Percentiles rank a stretch among this genome's conserved stretches.
Conservation (phyloP, 2,888 invertebrate genomes). For the Pediacus dermestoides region DNA sequence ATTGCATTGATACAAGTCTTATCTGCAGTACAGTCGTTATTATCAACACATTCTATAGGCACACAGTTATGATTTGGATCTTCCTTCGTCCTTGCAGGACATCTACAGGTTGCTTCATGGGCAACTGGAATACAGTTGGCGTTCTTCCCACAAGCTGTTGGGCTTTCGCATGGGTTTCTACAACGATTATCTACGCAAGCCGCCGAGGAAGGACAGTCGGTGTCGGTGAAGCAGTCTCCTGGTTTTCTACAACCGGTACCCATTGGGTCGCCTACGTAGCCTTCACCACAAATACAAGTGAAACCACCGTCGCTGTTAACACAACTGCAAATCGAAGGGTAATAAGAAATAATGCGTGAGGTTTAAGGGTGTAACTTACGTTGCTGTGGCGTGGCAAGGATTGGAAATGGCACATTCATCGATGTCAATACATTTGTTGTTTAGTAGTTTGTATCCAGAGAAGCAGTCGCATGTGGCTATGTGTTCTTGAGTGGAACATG, state of each 20-base stretch:
- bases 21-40: constrained; percentile 67
- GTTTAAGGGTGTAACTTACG: constrained; percentile 38
- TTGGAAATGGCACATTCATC: constrained; percentile 70
- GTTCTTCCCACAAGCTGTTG: constrained; percentile 67
- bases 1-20: constrained; percentile 75
- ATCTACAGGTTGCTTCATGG: constrained; percentile 71
- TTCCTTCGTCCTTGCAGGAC: constrained; percentile 70
- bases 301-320: constrained; percentile 76
- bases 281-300: constrained; percentile 72
- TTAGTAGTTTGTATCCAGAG: constrained; percentile 65
- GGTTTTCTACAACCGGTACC: constrained; percentile 74
- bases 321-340: no score
- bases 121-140: constrained; percentile 69
- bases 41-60: constrained; percentile 73
- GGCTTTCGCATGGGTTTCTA: constrained; percentile 69
- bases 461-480: constrained; percentile 70
- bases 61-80: constrained; percentile 71
- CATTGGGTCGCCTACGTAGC: constrained; percentile 73
- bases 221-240: constrained; percentile 75
- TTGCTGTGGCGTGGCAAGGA: constrained; percentile 77
- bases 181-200: constrained; percentile 73
- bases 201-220: constrained; percentile 75
- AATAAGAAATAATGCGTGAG: constrained; percentile 3
- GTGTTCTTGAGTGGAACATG: constrained; percentile 71
- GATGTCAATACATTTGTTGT: constrained; percentile 71